Evolutionary conservation across 2,888 invertebrate species (phyloP).

Genomic region (Desoria tigrina): DNA sequence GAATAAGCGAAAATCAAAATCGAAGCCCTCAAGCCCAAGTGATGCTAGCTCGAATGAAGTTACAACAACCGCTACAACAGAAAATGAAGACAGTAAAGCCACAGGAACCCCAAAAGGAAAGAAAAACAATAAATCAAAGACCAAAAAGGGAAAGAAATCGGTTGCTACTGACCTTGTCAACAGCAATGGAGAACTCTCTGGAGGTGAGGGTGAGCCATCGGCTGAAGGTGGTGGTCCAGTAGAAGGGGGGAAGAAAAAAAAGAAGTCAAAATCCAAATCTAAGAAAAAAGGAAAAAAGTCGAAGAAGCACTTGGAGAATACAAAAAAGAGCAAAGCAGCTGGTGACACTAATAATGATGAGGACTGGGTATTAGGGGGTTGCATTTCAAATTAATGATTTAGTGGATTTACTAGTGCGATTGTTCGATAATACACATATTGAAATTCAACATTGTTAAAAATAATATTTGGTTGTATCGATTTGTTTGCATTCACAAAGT

Average conservation of each 20-base stretch:
- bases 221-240: neutral
- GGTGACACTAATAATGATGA: neutral
- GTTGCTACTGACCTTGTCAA: too few relatives aligned
- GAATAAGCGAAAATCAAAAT: too few relatives aligned
- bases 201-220: neutral
- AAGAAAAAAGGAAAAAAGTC: slow-evolving; percentile 2
- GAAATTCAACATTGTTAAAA: too few relatives aligned
- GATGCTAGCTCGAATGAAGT: neutral
- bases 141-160: neutral
- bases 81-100: neutral
- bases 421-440: too few relatives aligned
- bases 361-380: too few relatives aligned
- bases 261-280: neutral
- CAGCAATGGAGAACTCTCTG: neutral
- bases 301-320: too few relatives aligned
- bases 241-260: slow-evolving; percentile 9
- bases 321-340: slow-evolving; percentile 21
- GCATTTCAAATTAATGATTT: too few relatives aligned
- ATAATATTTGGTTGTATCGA: too few relatives aligned
- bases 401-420: too few relatives aligned
- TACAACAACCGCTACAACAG: neutral
- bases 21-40: too few relatives aligned
- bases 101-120: too few relatives aligned
- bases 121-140: slow-evolving; percentile 1
- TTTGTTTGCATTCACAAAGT: too few relatives aligned